phyloP scores from a whole-genome alignment of 2,113 vertebrate species.

The Epinephelus lanceolatus region DNA sequence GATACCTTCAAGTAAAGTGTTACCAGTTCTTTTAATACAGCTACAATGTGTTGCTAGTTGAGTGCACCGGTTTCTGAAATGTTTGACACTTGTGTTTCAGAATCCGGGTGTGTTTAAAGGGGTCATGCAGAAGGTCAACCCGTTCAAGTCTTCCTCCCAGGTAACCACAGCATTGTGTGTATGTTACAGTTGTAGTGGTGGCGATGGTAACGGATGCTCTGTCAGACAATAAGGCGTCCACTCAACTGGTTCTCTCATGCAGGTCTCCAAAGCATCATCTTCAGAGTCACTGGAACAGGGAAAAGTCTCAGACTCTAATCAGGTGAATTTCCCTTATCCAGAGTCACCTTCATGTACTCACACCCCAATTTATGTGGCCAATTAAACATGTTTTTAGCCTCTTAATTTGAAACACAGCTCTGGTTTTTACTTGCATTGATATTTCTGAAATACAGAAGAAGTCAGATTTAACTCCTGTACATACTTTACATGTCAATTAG shows the following conservation, averaged over 20 bases:
- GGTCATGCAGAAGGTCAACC: conserved; percentile 75
- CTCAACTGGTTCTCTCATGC: conserved; percentile 2
- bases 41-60: too few relatives aligned
- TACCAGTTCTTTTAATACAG: too few relatives aligned
- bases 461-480: neutral
- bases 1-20: too few relatives aligned
- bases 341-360: neutral
- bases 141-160: conserved; percentile 74
- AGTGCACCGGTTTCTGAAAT: too few relatives aligned
- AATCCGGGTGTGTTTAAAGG: conserved; percentile 57
- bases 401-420: neutral
- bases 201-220: neutral
- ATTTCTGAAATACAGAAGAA: too few relatives aligned
- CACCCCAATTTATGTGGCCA: neutral
- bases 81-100: conserved; percentile 44
- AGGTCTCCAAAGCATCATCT: conserved; percentile 49
- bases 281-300: conserved; percentile 58
- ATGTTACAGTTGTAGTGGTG: neutral
- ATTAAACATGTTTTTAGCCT: neutral
- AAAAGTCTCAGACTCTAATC: conserved; percentile 12
- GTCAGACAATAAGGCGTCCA: neutral
- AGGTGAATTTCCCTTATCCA: conserved; percentile 31
- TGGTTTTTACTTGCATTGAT: too few relatives aligned
- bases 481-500: neutral
- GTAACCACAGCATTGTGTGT: conserved; percentile 34